Percentiles rank a stretch among this genome's conserved stretches.
Evolutionary conservation across 2,113 vertebrate species (phyloP).

Genomic region (Orcinus orca): DNA sequence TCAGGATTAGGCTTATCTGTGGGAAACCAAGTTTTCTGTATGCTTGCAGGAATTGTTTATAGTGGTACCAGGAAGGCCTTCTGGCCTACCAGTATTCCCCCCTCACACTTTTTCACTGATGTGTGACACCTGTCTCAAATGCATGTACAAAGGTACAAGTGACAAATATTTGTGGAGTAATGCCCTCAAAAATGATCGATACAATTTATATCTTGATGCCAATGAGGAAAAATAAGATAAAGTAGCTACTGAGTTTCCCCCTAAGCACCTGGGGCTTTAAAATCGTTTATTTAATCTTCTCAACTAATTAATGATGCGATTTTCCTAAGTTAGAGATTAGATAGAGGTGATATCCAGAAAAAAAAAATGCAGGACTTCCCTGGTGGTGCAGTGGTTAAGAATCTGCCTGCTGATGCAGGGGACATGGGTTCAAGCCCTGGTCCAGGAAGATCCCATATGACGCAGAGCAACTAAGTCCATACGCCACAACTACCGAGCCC

Average conservation of each 20-base stretch:
- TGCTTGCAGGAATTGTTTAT: neutral
- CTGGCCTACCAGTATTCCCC: neutral
- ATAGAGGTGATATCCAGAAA: neutral
- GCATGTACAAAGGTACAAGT: neutral
- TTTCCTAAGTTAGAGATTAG: slow-evolving; percentile 19
- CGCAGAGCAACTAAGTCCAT: too few species aligned
- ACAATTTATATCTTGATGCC: neutral
- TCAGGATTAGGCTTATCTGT: neutral
- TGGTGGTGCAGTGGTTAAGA: too few species aligned
- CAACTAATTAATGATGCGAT: neutral
- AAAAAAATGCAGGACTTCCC: neutral
- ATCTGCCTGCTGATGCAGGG: too few species aligned
- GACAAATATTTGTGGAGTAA: neutral
- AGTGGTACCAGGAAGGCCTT: neutral
- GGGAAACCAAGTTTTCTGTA: neutral
- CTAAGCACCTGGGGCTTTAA: neutral
- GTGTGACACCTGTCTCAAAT: neutral
- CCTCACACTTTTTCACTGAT: neutral
- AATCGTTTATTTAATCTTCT: slow-evolving; percentile 24
- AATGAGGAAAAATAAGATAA: neutral
- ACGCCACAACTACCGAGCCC: too few species aligned
- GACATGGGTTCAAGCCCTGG: too few species aligned
- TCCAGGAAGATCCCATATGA: too few species aligned
- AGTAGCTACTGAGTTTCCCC: neutral
- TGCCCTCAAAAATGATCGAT: neutral